Evolutionary conservation across 2,888 invertebrate genomes (phyloP).

Genomic region (Lithosia quadra): DNA sequence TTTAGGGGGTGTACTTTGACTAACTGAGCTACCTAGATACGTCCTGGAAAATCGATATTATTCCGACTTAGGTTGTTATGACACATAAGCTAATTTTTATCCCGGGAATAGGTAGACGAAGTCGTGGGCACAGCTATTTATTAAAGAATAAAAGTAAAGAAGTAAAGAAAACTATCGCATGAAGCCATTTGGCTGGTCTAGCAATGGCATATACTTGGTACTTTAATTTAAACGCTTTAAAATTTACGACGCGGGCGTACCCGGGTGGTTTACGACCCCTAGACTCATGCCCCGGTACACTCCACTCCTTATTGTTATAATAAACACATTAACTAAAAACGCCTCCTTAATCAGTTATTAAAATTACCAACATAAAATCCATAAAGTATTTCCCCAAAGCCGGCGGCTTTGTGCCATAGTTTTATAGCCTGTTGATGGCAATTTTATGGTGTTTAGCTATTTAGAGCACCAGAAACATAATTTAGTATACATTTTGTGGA

Average conservation of each 20-base stretch:
- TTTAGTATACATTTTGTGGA: conserved; percentile 38
- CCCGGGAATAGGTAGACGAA: too few relatives aligned
- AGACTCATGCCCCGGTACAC: background rate
- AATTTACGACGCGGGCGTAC: background rate
- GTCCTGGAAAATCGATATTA: too few relatives aligned
- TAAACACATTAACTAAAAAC: background rate
- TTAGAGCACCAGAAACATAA: conserved; percentile 43
- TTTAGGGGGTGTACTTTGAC: too few relatives aligned
- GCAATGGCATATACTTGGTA: background rate
- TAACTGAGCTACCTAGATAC: too few relatives aligned
- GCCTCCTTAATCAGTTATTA: conserved; percentile 12
- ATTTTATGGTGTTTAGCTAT: conserved; percentile 47
- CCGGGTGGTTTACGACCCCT: background rate
- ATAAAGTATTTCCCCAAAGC: conserved; percentile 30
- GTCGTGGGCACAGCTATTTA: too few relatives aligned
- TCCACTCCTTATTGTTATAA: background rate
- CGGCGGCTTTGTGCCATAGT: conserved; percentile 22
- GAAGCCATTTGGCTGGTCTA: background rate
- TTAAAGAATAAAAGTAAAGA: background rate
- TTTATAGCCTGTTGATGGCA: conserved; percentile 34
- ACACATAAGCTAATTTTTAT: too few relatives aligned
- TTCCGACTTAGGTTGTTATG: too few relatives aligned
- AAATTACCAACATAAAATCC: conserved; percentile 33
- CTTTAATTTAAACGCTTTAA: background rate
- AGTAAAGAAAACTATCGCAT: background rate